Base-by-base conservation (phyloP, 2,797 vertebrate genomes). In the Molossus molossus region DNA sequence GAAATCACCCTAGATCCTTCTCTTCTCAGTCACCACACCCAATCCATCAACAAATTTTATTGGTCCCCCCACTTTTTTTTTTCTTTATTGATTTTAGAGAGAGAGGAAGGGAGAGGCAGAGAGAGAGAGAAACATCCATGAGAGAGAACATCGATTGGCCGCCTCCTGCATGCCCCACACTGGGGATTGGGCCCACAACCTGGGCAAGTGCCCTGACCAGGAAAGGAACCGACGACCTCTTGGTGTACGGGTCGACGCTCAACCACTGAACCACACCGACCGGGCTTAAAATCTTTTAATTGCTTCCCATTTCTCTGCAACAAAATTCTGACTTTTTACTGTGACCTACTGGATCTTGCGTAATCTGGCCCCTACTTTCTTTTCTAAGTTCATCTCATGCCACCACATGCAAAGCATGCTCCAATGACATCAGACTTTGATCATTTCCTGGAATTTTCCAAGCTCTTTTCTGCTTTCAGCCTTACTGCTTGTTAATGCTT, bases 361-460 rank as follows among this genome's bases (percentile, higher is more conserved):
- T 60, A 29, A 81, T 60, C 20, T 84, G 33, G 9, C 29, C 20
- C 9, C 45, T 80, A 27, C 53, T 17, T 80, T 6, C 65, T 77
- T 82, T 21, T 95, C 55, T 73, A 83, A 95, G 50, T 82, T 91
- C 50, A 48, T 67, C 20, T 87, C 50, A 69, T 91, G 87, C 21
- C 33, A 57, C 58, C 29, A 27, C 13, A 29, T 69, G 3, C 29
- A 87, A 82, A 84, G 6, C 17, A 67, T 62, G n/a, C 60, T 91
- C 40, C 9, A 67, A 72, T 87, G 21, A 55, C 29, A 93, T 48
- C 37, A 62, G 64, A 62, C 9, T 77, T 91, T 62, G 53, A 62
- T 93, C 14, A 37, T 27, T 50, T 90, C 20, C 62, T 86, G 15
- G 70, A 79, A 91, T 73, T 67, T 79, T 76, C 3, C 37, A 79